These are phyloP conservation scores for Danaus plexippus DNA, from an alignment of 1,140 invertebrate genomes.

Conservation along the genomic window DNA sequence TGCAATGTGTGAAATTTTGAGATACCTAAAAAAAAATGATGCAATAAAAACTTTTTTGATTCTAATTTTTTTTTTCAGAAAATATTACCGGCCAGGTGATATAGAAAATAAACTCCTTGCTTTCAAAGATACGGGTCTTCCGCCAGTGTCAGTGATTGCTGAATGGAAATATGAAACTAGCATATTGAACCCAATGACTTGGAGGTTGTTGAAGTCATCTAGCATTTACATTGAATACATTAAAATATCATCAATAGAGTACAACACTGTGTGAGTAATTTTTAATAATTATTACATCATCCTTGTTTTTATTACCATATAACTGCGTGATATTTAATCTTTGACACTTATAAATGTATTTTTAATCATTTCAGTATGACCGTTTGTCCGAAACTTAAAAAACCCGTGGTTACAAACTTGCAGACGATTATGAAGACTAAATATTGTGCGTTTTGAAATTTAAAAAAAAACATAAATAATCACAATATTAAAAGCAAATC, in stretches of 20 bases:
- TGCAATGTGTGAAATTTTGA: too few species aligned
- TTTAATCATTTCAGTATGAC: conserved; percentile 69
- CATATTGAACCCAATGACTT: conserved; percentile 86
- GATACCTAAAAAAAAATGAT: not conserved
- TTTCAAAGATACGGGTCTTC: conserved; percentile 76
- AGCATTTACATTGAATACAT: conserved; percentile 80
- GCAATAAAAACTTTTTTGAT: not conserved
- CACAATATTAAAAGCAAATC: conserved; percentile 3
- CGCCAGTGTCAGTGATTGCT: conserved; percentile 77
- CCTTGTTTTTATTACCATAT: conserved; percentile 6
- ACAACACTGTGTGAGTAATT: conserved; percentile 72
- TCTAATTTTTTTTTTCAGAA: conserved; percentile 37
- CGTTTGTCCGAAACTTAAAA: conserved; percentile 72
- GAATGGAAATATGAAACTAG: conserved; percentile 85
- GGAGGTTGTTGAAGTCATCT: conserved; percentile 81
- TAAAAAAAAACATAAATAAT: not conserved
- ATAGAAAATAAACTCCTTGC: conserved; percentile 79
- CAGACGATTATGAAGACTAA: conserved; percentile 70
- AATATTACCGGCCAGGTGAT: conserved; percentile 77
- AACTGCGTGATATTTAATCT: conserved; percentile 7
- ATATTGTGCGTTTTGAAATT: conserved; percentile 49
- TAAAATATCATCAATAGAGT: conserved; percentile 80
- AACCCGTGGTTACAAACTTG: conserved; percentile 71
- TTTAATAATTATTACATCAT: conserved; percentile 3
- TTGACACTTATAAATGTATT: not conserved